Conservation (phyloP, 2,797 vertebrate species). For the Sardinella longiceps region DNA sequence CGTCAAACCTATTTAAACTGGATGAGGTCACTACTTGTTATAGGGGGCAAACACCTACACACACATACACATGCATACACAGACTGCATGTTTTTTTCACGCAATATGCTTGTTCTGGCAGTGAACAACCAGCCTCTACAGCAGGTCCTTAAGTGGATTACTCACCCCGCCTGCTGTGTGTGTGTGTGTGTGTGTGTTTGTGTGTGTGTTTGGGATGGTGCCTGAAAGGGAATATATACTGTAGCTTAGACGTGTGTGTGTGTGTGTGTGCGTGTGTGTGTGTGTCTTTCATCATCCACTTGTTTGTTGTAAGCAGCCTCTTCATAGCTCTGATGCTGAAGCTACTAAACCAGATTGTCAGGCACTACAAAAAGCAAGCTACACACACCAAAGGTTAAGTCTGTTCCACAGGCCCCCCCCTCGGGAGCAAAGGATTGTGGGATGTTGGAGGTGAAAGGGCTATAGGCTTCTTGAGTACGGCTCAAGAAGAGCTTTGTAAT, state of each 20-base stretch:
- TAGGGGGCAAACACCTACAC: not conserved
- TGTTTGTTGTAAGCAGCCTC: not conserved
- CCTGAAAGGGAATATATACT: not conserved
- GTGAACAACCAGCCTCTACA: not conserved
- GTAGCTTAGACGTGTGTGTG: too few relatives aligned
- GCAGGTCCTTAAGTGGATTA: not conserved
- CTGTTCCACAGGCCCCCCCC: not conserved
- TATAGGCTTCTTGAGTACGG: not conserved
- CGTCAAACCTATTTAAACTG: not conserved
- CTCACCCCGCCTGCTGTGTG: not conserved
- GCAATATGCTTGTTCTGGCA: slow-evolving; percentile 10
- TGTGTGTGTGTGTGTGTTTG: not conserved
- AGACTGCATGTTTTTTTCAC: not conserved
- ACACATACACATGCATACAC: slow-evolving; percentile 35
- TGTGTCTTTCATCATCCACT: not conserved
- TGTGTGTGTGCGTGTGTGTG: slow-evolving; percentile 8
- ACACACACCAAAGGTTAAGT: not conserved
- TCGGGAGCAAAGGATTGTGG: not conserved
- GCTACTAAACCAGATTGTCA: not conserved
- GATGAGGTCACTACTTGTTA: slow-evolving; percentile 1
- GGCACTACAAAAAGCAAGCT: not conserved
- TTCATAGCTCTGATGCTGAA: not conserved
- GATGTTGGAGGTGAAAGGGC: not conserved
- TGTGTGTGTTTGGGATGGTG: not conserved
- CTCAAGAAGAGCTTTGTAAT: not conserved